Evolutionary conservation across 1,140 invertebrate species (phyloP), one percentile per base, ranked within the genome.

Genomic region (Aradophagus sp.): DNA sequence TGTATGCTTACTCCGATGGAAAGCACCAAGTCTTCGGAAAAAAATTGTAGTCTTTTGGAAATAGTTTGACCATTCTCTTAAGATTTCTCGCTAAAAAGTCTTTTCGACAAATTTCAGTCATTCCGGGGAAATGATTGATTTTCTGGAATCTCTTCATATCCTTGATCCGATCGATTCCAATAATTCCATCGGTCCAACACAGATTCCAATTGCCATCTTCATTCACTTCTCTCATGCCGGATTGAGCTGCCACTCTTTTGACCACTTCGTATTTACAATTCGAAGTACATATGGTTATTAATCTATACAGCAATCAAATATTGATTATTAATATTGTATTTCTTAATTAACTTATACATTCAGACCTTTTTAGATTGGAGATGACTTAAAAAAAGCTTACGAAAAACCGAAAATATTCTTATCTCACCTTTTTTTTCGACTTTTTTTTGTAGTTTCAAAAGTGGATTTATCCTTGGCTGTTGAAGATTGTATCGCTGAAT

Each of bases 21-120:
- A 97, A 88, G 84, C 93, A 94, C 94, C 95, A 97, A n/a, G 94
- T 95, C 86, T 93, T 94, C 2, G 95, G 95, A 82, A 95, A 97
- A 81, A 97, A 94, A 76, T 92, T 93, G 79, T 96, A 97, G 52
- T 96, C 94, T 73, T 93, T 91, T 0, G 94, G 94, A 83, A 93
- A 96, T 16, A 93, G 78, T 83, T 93, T 92, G 38, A 90, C 84
- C 94, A 96, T 95, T 56, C 94, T 88, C 80, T 94, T 95, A 38
- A 96, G 86, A 45, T 71, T 76, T 56, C 63, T 84, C 82, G 10
- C 70, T 89, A 90, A 86, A 91, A 2, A 80, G 85, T 61, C 91
- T 90, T 12, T 88, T 89, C 8, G 91, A 91, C 90, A 75, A 89
- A 4, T 89, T 88, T 68, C 80, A 87, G 15, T 82, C 76, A 7